Evolutionary conservation across 2,888 invertebrate genomes (phyloP).

Genomic region (Drosophila engyochracea): DNA sequence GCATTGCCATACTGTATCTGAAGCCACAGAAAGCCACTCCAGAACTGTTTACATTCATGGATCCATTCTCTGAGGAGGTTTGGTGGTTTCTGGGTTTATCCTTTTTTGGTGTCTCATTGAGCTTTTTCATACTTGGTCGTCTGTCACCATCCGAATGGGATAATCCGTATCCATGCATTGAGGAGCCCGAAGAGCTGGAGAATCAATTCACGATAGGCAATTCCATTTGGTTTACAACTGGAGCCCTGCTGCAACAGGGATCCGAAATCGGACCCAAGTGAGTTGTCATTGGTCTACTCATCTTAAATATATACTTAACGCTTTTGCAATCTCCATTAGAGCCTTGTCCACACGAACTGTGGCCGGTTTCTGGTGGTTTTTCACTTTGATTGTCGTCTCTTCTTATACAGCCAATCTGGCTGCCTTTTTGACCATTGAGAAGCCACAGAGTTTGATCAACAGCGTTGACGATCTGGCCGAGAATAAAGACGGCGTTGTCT

Average conservation of each 20-base stretch:
- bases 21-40: slow-evolving; percentile 94
- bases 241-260: slow-evolving; percentile 94
- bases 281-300: slow-evolving; percentile 67
- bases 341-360: slow-evolving; percentile 94
- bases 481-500: slow-evolving; percentile 91
- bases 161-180: slow-evolving; percentile 93
- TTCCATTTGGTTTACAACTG: slow-evolving; percentile 95
- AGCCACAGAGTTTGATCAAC: slow-evolving; percentile 89
- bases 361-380: slow-evolving; percentile 95
- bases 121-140: slow-evolving; percentile 92
- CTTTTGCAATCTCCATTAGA: slow-evolving; percentile 84
- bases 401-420: slow-evolving; percentile 97
- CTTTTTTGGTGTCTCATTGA: slow-evolving; percentile 91
- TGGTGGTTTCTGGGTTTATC: slow-evolving; percentile 93
- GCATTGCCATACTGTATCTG: slow-evolving; percentile 95
- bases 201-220: slow-evolving; percentile 94
- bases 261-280: slow-evolving; percentile 95
- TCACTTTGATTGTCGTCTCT: slow-evolving; percentile 91
- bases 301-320: background rate
- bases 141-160: slow-evolving; percentile 95
- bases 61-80: slow-evolving; percentile 93
- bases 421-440: slow-evolving; percentile 94
- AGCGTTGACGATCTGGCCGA: slow-evolving; percentile 93
- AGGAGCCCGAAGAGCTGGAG: slow-evolving; percentile 92
- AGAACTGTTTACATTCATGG: slow-evolving; percentile 95